A percentile compares a stretch with the other conserved stretches of the same genome.
Conservation (phyloP, 2,113 vertebrate genomes). For the Poecilia latipinna region DNA sequence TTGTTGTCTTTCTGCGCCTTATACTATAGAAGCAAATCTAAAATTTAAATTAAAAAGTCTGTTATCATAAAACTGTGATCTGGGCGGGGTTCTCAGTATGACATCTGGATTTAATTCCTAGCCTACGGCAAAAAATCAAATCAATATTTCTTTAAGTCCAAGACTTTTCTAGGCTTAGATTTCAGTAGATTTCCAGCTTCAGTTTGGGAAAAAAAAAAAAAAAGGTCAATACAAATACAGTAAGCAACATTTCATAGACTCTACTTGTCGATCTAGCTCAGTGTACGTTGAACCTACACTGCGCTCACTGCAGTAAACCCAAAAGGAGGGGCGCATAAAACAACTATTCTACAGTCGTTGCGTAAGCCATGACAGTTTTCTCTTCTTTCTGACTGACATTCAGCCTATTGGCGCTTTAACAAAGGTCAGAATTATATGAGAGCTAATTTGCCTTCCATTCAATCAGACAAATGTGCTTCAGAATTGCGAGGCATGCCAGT, state of each 20-base stretch:
- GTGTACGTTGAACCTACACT: background rate
- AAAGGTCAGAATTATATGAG: constrained; percentile 51
- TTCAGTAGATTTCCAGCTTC: background rate
- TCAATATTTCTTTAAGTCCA: too few species aligned
- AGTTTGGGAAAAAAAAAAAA: too few species aligned
- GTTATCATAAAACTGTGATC: too few species aligned
- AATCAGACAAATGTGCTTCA: constrained; percentile 41
- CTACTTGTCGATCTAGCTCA: background rate
- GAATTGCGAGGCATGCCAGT: constrained; percentile 44
- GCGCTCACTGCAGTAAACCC: background rate
- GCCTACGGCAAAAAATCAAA: too few species aligned
- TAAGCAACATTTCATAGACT: background rate
- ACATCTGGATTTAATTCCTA: too few species aligned
- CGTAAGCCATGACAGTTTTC: constrained; percentile 4
- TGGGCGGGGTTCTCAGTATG: too few species aligned
- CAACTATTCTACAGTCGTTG: background rate
- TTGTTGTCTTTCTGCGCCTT: too few species aligned
- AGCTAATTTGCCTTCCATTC: constrained; percentile 47
- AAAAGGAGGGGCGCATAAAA: background rate
- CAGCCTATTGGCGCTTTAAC: constrained; percentile 28
- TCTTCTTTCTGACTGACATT: constrained; percentile 25
- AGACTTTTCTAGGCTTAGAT: too few species aligned
- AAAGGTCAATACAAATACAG: background rate
- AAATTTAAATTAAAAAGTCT: too few species aligned
- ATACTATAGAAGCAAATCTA: too few species aligned